These are phyloP conservation scores for Crocallis elinguaria DNA, from an alignment of 2,888 invertebrate species.

Conservation along the genomic window DNA sequence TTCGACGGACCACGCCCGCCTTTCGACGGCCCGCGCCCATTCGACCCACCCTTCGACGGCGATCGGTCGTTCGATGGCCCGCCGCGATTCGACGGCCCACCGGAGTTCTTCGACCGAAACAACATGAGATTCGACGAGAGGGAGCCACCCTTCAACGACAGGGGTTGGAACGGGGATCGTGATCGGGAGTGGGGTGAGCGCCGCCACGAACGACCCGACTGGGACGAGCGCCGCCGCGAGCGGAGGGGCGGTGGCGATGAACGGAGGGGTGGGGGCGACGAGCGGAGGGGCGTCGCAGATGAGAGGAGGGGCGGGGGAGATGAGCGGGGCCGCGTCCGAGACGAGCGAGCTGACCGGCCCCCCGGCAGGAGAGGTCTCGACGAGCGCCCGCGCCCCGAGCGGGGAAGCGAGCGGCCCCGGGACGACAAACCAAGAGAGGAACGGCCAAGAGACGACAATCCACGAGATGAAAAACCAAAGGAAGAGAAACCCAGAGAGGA, in stretches of 20 bases:
- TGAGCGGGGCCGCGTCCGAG: no score
- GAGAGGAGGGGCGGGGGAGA: constrained; percentile 15
- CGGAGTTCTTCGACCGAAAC: constrained; percentile 73
- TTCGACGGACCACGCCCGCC: constrained; percentile 53
- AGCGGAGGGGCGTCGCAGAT: constrained; percentile 22
- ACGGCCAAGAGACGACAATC: background rate
- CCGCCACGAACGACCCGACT: constrained; percentile 43
- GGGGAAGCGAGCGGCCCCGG: background rate
- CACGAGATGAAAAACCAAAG: background rate
- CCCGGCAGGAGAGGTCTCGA: background rate
- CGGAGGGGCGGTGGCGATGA: constrained; percentile 47
- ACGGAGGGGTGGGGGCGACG: constrained; percentile 41
- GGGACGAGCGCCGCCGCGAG: constrained; percentile 42
- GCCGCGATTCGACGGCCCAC: constrained; percentile 56
- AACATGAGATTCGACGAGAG: constrained; percentile 73
- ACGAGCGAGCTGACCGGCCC: constrained; percentile 1
- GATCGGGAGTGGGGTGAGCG: constrained; percentile 43
- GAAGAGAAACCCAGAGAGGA: constrained; percentile 12
- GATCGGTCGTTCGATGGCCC: constrained; percentile 57
- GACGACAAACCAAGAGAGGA: constrained; percentile 2
- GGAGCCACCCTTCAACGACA: constrained; percentile 65
- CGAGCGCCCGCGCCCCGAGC: no score
- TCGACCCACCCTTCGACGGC: constrained; percentile 63
- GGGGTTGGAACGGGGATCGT: constrained; percentile 67
- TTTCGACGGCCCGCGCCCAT: constrained; percentile 56